Base-by-base conservation (phyloP, 2,113 vertebrate species). In the Rhodinocichla rosea region DNA sequence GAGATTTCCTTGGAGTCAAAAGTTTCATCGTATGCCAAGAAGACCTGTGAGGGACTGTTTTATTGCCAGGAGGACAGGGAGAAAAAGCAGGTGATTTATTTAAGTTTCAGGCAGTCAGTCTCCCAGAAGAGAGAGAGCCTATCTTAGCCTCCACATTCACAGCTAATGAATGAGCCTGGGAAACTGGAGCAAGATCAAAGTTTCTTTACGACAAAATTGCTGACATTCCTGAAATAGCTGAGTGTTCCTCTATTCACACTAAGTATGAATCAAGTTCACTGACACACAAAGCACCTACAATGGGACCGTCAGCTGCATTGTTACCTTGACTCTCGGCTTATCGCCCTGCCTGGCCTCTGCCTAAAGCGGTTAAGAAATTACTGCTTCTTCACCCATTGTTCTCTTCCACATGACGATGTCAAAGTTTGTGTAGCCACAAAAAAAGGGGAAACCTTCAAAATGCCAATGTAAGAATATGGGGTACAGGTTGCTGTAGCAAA, bases 151-250 rank as follows among this genome's bases (percentile, higher is more conserved):
- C 89, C 63, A 56, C 44, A 87, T 97, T 96, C 96, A 89, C 90
- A 85, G 85, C 91, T 97, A 97, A 95, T 97, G 97, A 96, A 95
- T 97, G 96, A 96, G 94, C 95, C 78, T 86, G 89, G 96, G 95
- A 97, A 97, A 95, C 42, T 87, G 90, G 86, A 97, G 67, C 53
- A 87, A 94, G 97, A 98, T 97, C 97, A 97, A 98, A 97, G 96
- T 83, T 87, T 76, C 87, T 97, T 97, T 96, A 85, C 8, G 57
- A 96, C 91, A 91, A 92, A 97, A 98, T 98, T 96, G 82, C 94
- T 98, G 95, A 79, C 97, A 98, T 98, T 98, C 98, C 91, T 97
- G 97, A 97, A 97, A 98, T 97, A 97, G 82, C 75, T 81, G 91
- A 74, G 88, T 89, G 97, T 97, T 96, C 92, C 93, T 96, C 95